Evolutionary conservation across 2,888 invertebrate genomes (phyloP), one percentile per base, ranked within the genome.

Genomic region (Pachymerium ferrugineum): DNA sequence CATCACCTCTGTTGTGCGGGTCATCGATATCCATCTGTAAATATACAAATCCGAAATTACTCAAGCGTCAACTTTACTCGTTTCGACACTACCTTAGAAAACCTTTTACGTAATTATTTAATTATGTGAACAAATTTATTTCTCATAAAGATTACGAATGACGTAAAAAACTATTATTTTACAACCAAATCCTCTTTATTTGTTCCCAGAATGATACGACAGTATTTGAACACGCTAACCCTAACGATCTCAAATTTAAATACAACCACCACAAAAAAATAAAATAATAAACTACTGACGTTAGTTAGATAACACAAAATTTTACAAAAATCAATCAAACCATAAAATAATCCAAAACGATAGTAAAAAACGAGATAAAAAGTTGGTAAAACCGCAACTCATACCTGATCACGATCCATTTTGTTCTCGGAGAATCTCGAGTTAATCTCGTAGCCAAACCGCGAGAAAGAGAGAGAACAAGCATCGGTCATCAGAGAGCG

Each of bases 1-100:
- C 95, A 81, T 94, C 94, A 6, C 93, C 91, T 81, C 89, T 90
- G 1, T 70, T 38, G 19, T 68, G 70, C 12, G 28, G 62, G 25
- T 79, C 80, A 76, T 82, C 81, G 14, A 82, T 80, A 54, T 83
- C 83, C 82, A 82, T 83, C 78, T 81, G 78, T 78, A 78, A 42
- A 10, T 10, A 25, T 12, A 74, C 67, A 72, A 74, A 73, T n/a
- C n/a, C n/a, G n/a, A n/a, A n/a, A n/a, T n/a, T n/a, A n/a, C n/a
- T n/a, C n/a, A n/a, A n/a, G n/a, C n/a, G n/a, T n/a, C n/a, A n/a
- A n/a, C n/a, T n/a, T n/a, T n/a, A n/a, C n/a, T n/a, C n/a, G n/a
- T n/a, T n/a, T n/a, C n/a, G n/a, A n/a, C n/a, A n/a, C n/a, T n/a
- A n/a, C n/a, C n/a, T n/a, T n/a, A n/a, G n/a, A n/a, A n/a, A n/a